phyloP scores from a whole-genome alignment of 2,888 invertebrate species.

The Hermaeophaga mercurialis region DNA sequence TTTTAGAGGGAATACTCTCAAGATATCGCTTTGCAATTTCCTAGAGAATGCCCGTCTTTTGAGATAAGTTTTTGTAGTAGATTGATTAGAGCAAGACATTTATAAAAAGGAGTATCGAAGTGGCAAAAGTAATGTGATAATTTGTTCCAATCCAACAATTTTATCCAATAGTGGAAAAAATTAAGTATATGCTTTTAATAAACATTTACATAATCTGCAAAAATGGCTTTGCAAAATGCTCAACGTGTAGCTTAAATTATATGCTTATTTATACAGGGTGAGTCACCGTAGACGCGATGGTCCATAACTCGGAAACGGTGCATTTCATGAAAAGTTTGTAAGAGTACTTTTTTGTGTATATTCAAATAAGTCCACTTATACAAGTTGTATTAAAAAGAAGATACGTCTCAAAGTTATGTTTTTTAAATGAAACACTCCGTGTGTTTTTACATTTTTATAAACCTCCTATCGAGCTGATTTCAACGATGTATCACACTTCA shows the following conservation, averaged over 20 bases:
- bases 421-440: no score
- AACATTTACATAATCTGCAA: slow-evolving; percentile 49
- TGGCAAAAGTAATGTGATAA: slow-evolving; percentile 88
- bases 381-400: no score
- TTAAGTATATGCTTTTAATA: slow-evolving; percentile 49
- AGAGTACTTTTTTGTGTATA: no score
- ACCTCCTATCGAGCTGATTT: no score
- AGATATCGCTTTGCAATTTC: slow-evolving; percentile 73
- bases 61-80: slow-evolving; percentile 85
- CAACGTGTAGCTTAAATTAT: slow-evolving; percentile 34
- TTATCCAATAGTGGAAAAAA: slow-evolving; percentile 85
- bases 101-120: slow-evolving; percentile 78
- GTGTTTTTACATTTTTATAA: no score
- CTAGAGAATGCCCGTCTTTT: slow-evolving; percentile 87
- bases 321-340: no score
- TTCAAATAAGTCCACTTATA: no score
- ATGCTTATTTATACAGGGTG: no score
- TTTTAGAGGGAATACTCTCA: slow-evolving; percentile 70
- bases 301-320: no score
- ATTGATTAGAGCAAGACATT: slow-evolving; percentile 86
- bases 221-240: slow-evolving; percentile 49
- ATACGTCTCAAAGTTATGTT: no score
- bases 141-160: slow-evolving; percentile 84
- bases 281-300: no score
- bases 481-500: no score